phyloP scores from a whole-genome alignment of 2,113 vertebrate species.

The Piprites chloris region DNA sequence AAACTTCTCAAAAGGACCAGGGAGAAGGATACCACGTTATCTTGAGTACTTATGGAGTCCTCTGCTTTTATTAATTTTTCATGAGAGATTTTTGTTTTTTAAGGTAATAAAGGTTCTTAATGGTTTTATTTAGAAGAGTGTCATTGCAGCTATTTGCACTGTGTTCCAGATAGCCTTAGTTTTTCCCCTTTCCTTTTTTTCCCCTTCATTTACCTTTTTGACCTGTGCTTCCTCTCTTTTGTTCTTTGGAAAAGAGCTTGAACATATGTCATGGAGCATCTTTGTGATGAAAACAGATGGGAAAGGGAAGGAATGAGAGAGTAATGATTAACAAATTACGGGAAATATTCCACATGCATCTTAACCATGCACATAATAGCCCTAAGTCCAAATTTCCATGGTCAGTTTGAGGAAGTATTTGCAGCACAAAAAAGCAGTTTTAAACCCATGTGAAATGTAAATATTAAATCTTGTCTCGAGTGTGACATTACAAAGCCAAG shows the following conservation, averaged over 20 bases:
- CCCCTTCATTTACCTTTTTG: not conserved
- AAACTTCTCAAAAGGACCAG: not conserved
- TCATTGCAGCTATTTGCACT: not conserved
- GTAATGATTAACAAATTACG: not conserved
- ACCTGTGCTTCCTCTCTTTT: not conserved
- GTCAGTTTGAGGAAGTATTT: not conserved
- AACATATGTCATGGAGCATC: not conserved
- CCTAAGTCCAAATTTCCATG: not conserved
- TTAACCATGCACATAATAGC: not conserved
- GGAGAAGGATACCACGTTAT: not conserved
- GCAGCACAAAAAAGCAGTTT: not conserved
- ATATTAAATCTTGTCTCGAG: not conserved
- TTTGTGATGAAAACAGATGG: not conserved
- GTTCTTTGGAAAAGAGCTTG: not conserved
- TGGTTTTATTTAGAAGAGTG: not conserved
- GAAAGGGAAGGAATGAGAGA: conserved; percentile 30
- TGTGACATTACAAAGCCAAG: not conserved
- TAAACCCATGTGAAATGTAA: not conserved
- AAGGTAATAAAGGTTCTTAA: not conserved
- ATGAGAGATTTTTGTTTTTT: not conserved
- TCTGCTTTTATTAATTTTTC: not conserved
- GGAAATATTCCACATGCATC: not conserved
- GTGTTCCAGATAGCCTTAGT: not conserved
- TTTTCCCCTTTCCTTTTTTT: not conserved
- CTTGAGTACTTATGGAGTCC: not conserved